phyloP scores from a whole-genome alignment of 2,113 vertebrate species.

The Sapajus apella region DNA sequence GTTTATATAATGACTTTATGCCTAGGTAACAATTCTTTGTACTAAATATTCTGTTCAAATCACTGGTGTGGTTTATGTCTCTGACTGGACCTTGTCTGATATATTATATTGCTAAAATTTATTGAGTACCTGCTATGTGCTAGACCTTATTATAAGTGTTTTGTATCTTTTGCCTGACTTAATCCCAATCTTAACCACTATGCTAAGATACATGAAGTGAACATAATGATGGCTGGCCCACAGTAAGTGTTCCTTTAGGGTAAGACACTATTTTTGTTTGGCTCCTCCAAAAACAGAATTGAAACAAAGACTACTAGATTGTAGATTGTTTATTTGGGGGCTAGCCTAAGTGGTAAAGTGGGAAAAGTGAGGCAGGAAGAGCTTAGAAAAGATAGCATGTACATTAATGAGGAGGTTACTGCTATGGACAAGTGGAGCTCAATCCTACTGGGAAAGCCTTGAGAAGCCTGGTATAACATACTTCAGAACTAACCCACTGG shows the following conservation, averaged over 20 bases:
- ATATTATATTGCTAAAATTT: background rate
- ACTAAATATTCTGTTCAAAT: background rate
- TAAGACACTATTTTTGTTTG: background rate
- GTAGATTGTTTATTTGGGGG: background rate
- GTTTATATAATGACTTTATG: background rate
- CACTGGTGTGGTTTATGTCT: background rate
- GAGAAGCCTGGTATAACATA: background rate
- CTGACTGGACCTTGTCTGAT: background rate
- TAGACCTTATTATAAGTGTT: background rate
- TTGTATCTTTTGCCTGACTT: background rate
- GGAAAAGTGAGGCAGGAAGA: background rate
- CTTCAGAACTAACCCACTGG: background rate
- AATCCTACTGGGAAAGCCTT: background rate
- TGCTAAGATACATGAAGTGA: background rate
- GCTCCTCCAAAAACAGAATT: background rate
- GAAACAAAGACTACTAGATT: background rate
- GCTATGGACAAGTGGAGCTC: background rate
- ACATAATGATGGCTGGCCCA: background rate
- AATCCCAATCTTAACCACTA: background rate
- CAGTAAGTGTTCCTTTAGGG: background rate
- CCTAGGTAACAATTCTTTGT: background rate
- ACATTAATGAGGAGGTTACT: background rate
- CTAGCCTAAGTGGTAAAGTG: background rate
- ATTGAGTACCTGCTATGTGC: background rate
- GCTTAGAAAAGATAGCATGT: background rate